Conservation (phyloP, 2,888 invertebrate genomes). For the Meganola albula region DNA sequence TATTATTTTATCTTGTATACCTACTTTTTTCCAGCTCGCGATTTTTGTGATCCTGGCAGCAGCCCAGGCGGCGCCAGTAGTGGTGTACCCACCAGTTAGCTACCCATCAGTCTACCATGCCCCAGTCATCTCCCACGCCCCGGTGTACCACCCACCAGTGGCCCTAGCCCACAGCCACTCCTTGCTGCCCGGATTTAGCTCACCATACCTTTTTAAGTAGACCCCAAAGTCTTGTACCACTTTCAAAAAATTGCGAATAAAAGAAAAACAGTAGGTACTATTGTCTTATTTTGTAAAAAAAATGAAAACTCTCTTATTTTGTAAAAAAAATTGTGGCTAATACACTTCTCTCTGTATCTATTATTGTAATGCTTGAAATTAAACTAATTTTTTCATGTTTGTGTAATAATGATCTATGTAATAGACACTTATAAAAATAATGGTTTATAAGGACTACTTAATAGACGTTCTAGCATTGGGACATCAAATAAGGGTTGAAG, state of each 20-base stretch:
- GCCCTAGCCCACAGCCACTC: conserved; percentile 27
- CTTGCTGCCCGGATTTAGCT: conserved; percentile 11
- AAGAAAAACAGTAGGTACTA: too few relatives aligned
- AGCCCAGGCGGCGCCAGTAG: conserved; percentile 39
- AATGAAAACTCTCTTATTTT: too few relatives aligned
- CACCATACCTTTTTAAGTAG: conserved; percentile 12
- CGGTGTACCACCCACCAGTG: conserved; percentile 45
- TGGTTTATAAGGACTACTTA: too few relatives aligned
- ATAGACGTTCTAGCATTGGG: too few relatives aligned
- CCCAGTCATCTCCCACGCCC: conserved; percentile 38
- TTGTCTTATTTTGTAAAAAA: too few relatives aligned
- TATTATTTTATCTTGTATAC: not conserved
- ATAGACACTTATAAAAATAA: not conserved
- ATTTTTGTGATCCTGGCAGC: conserved; percentile 37
- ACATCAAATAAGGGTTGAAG: too few relatives aligned
- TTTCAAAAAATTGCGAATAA: too few relatives aligned
- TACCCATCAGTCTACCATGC: conserved; percentile 31
- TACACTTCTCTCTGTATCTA: too few relatives aligned
- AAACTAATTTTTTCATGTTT: too few relatives aligned
- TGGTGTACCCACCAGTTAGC: conserved; percentile 23
- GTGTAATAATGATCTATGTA: not conserved
- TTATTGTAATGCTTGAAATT: too few relatives aligned
- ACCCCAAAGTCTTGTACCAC: too few relatives aligned
- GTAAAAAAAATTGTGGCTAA: too few relatives aligned
- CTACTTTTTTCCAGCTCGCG: conserved; percentile 32